Percentiles rank a stretch among this genome's conserved stretches.
These are phyloP conservation scores for Rhabdomys dilectus DNA, from an alignment of 2,113 vertebrate genomes.

Conservation along the genomic window DNA sequence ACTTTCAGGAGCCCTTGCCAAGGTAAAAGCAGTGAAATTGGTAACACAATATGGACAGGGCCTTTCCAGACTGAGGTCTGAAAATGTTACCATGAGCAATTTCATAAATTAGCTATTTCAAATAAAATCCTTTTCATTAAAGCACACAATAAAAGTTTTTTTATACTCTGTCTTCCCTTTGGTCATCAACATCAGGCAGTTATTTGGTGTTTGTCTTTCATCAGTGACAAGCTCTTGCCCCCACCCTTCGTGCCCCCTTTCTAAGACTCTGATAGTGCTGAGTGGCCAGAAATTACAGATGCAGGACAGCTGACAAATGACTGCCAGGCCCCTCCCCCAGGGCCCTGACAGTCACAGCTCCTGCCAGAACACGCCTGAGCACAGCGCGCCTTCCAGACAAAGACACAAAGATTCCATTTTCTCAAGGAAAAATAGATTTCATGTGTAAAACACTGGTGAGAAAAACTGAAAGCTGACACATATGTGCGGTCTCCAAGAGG, in stretches of 20 bases:
- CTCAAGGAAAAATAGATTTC: slow-evolving; percentile 84
- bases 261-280: slow-evolving; percentile 88
- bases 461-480: slow-evolving; percentile 77
- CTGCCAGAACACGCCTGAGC: slow-evolving; percentile 92
- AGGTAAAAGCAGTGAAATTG: slow-evolving; percentile 52
- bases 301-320: slow-evolving; percentile 88
- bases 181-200: slow-evolving; percentile 70
- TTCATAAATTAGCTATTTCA: slow-evolving; percentile 63
- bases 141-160: slow-evolving; percentile 63
- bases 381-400: slow-evolving; percentile 90
- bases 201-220: slow-evolving; percentile 83
- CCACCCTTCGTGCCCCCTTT: slow-evolving; percentile 70
- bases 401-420: slow-evolving; percentile 92
- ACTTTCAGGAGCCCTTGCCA: slow-evolving; percentile 66
- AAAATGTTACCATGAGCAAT: slow-evolving; percentile 57
- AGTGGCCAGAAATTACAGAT: slow-evolving; percentile 91
- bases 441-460: slow-evolving; percentile 79
- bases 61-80: slow-evolving; percentile 15
- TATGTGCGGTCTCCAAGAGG: slow-evolving; percentile 65
- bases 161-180: slow-evolving; percentile 44
- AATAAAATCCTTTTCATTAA: slow-evolving; percentile 61
- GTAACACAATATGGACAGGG: slow-evolving; percentile 51
- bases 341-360: slow-evolving; percentile 86
- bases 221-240: slow-evolving; percentile 68
- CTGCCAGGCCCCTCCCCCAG: slow-evolving; percentile 82